Percentiles rank a stretch among this genome's conserved stretches.
phyloP scores from a whole-genome alignment of 2,888 invertebrate genomes.

The Cerceris ruficornis region DNA sequence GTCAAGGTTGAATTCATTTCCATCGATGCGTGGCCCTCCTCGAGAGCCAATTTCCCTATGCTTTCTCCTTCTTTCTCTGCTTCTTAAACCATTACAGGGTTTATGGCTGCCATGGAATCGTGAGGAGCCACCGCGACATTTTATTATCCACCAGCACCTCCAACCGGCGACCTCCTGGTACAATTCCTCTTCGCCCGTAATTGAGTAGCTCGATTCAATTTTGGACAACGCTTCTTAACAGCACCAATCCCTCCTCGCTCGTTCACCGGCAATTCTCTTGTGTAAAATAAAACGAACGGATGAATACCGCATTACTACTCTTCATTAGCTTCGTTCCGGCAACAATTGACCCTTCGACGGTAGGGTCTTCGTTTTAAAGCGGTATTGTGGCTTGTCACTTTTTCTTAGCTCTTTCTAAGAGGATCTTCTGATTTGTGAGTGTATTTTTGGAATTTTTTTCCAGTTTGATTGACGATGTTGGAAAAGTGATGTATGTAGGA shows the following conservation, averaged over 20 bases:
- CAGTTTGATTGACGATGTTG: no score
- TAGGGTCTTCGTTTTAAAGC: no score
- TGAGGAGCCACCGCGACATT: neutral
- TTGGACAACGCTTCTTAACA: neutral
- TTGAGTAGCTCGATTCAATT: constrained; percentile 4
- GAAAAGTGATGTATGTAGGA: no score
- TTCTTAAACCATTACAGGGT: neutral
- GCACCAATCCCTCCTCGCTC: neutral
- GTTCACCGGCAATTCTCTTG: no score
- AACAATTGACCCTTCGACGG: no score
- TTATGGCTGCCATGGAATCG: neutral
- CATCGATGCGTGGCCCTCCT: neutral
- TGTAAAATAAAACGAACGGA: no score
- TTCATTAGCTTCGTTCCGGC: no score
- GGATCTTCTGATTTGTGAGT: no score
- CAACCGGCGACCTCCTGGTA: neutral
- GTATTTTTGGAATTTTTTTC: no score
- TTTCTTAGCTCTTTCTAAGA: no score
- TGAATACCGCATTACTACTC: no score
- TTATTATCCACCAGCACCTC: neutral
- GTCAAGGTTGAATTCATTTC: neutral
- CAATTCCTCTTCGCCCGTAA: constrained; percentile 8
- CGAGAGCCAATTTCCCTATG: neutral
- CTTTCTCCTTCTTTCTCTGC: neutral
- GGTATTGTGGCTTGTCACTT: no score